Conservation (phyloP, 1,140 invertebrate genomes). For the Oryctes rhinoceros region DNA sequence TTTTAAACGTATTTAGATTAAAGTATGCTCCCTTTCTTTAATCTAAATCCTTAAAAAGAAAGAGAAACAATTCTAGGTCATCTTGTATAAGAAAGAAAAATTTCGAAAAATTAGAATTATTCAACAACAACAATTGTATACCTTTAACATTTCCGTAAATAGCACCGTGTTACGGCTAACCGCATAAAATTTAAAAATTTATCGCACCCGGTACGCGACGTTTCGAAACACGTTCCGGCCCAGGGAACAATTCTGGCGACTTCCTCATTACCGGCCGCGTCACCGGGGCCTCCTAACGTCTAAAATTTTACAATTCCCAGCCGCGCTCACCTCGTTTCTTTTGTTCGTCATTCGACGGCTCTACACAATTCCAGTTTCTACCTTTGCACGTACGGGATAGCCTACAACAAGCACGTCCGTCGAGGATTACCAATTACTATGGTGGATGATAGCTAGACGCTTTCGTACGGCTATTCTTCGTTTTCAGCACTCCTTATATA, state of each 20-base stretch:
- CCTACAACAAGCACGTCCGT: not conserved
- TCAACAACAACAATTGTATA: too few species aligned
- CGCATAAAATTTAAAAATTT: conserved; percentile 1
- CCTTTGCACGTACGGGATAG: not conserved
- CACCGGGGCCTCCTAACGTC: conserved; percentile 10
- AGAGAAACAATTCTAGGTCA: too few species aligned
- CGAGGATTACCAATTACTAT: not conserved
- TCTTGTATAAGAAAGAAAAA: too few species aligned
- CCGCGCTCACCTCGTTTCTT: not conserved
- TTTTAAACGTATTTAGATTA: too few species aligned
- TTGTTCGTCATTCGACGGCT: not conserved
- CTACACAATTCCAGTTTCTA: not conserved
- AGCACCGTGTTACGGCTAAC: too few species aligned
- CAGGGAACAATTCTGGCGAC: conserved; percentile 6
- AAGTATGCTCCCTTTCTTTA: too few species aligned
- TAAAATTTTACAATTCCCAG: conserved; percentile 17
- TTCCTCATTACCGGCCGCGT: conserved; percentile 8
- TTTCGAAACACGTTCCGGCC: conserved; percentile 1
- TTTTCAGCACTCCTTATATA: not conserved
- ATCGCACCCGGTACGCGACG: not conserved
- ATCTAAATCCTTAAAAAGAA: too few species aligned
- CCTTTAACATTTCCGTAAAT: too few species aligned
- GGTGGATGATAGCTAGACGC: not conserved
- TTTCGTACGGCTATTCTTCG: not conserved
- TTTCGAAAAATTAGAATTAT: too few species aligned